Evolutionary conservation across 2,797 vertebrate species (phyloP).

Genomic region (Falco biarmicus): DNA sequence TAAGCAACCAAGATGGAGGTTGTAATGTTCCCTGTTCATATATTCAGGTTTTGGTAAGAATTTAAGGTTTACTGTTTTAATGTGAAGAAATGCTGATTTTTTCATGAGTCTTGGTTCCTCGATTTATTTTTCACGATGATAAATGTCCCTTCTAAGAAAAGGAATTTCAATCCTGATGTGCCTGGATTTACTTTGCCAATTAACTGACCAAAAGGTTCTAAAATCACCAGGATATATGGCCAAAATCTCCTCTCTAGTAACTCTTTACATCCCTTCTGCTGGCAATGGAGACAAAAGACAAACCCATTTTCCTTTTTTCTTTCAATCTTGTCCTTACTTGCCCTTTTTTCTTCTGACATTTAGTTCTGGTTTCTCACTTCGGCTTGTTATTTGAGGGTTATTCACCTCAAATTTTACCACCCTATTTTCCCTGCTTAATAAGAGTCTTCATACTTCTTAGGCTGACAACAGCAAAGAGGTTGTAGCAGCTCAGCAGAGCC

Average conservation of each 20-base stretch:
- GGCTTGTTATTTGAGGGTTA: background rate
- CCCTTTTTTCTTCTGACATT: background rate
- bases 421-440: background rate
- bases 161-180: background rate
- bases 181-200: slow-evolving; percentile 9
- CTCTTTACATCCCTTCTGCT: background rate
- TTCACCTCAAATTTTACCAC: background rate
- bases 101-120: background rate
- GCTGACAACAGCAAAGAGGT: background rate
- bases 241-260: background rate
- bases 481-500: background rate
- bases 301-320: background rate
- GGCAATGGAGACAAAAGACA: background rate
- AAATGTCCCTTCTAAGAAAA: slow-evolving; percentile 8
- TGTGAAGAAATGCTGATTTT: background rate
- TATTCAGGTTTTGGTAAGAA: background rate
- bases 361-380: background rate
- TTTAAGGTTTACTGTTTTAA: background rate
- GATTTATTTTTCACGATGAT: background rate
- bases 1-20: background rate
- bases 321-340: slow-evolving; percentile 22
- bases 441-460: background rate
- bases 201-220: slow-evolving; percentile 5
- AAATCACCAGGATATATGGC: background rate
- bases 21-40: background rate